Conservation (phyloP, 2,113 vertebrate species). For the Corythaixoides concolor region DNA sequence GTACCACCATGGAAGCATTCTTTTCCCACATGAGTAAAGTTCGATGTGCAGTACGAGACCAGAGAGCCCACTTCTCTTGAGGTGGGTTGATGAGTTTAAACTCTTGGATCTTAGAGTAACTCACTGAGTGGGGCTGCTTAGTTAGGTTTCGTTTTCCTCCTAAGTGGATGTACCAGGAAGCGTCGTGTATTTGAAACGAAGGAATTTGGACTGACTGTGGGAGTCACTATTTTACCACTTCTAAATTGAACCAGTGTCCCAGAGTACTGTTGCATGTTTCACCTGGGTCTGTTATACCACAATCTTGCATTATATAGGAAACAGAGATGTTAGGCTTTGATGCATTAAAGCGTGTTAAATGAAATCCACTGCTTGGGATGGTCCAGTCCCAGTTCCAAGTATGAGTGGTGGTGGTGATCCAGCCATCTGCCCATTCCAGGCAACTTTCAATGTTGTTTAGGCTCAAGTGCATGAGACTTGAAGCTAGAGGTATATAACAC, state of each 20-base stretch:
- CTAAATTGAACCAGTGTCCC: neutral
- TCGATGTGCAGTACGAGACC: neutral
- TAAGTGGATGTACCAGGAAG: neutral
- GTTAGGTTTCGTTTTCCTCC: neutral
- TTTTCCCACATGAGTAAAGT: neutral
- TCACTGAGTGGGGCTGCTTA: neutral
- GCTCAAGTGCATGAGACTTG: neutral
- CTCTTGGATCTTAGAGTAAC: neutral
- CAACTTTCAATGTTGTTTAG: neutral
- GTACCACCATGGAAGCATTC: neutral
- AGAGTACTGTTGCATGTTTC: neutral
- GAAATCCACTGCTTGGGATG: neutral
- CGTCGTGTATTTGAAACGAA: neutral
- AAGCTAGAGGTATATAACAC: neutral
- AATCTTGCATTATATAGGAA: neutral
- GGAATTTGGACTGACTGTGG: neutral
- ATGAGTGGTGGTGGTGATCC: neutral
- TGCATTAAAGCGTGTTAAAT: neutral
- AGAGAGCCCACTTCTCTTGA: neutral
- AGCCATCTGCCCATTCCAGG: neutral
- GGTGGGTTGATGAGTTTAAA: neutral
- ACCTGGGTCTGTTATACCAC: neutral
- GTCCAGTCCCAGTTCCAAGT: neutral
- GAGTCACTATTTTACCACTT: neutral
- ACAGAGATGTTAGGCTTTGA: neutral